Percentiles rank a stretch among this genome's conserved stretches.
Conservation (phyloP, 1,140 invertebrate genomes). For the Acromyrmex echinatior region DNA sequence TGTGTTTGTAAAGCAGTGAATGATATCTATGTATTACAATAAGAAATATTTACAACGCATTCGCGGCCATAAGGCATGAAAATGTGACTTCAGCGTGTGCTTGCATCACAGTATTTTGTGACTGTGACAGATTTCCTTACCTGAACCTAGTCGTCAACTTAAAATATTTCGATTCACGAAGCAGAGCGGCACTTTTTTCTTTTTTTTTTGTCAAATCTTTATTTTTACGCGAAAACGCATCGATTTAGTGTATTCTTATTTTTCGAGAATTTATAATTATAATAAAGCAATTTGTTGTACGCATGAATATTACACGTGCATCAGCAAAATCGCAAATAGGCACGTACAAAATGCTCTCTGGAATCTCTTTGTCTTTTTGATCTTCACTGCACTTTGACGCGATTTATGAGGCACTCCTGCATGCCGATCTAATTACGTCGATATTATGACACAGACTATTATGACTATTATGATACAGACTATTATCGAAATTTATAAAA, state of each 20-base stretch:
- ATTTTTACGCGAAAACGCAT: no score
- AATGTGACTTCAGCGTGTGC: no score
- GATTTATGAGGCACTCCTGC: conserved; percentile 27
- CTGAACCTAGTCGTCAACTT: no score
- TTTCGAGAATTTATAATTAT: background rate
- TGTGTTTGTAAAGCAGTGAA: no score
- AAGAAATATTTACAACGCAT: no score
- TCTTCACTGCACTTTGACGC: conserved; percentile 18
- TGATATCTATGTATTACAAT: no score
- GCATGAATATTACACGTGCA: conserved; percentile 11
- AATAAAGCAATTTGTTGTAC: conserved; percentile 24
- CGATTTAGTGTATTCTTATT: background rate
- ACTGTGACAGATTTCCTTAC: no score
- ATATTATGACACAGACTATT: conserved; percentile 48
- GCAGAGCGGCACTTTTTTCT: no score
- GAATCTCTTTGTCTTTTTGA: conserved; percentile 30
- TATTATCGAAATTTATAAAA: conserved; percentile 49
- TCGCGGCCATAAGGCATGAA: no score
- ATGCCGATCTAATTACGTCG: conserved; percentile 41
- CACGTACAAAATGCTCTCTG: conserved; percentile 4
- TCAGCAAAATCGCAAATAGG: background rate
- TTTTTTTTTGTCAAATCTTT: no score
- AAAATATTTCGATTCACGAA: no score
- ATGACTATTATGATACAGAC: conserved; percentile 35
- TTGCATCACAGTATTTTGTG: no score